Evolutionary conservation across 2,113 vertebrate species (phyloP), one percentile per base, ranked within the genome.

Genomic region (Hylia prasina): DNA sequence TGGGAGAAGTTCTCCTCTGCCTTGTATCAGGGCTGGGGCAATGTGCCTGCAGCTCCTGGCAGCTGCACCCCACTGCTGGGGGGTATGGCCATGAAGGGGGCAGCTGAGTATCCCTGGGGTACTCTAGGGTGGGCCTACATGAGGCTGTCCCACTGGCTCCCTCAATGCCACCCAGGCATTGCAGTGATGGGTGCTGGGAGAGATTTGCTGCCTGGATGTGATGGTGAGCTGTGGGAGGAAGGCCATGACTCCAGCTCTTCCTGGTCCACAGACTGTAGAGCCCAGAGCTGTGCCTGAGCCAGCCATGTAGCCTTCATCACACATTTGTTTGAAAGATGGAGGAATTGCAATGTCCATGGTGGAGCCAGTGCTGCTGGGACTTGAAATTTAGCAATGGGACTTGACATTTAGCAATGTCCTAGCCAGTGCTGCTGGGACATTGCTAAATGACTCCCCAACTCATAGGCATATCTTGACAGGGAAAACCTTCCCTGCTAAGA

Each of bases 191-290:
- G 16, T 61, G 13, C 23, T 30, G 22, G 35, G 14, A 71, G 27
- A 24, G 18, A 4, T 1, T 51, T 2, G 1, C 45, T 89, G 48
- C n/a, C n/a, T 0, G 1, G 23, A 13, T 63, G 33, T 3, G 7
- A 42, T 31, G 39, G 23, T 65, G 60, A 82, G n/a, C 45, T 1
- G 7, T 47, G 50, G n/a, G 27, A 87, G 14, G 81, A 94, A 75
- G 84, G 45, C 54, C 14, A 11, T 24, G 21, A 21, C 15, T 83
- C 50, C 79, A 86, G 27, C 25, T 82, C 14, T 66, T 9, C 15
- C 58, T 69, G 68, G 27, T 65, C 63, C 64, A 9, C 20, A 57
- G 58, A 13, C 15, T 37, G 13, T 10, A 73, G 42, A 75, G 22
- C 28, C 57, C 30, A 5, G 23, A 61, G 42, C 57, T 3, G 0